These are phyloP conservation scores for Melanchra persicariae DNA, from an alignment of 2,888 invertebrate genomes.

Conservation along the genomic window DNA sequence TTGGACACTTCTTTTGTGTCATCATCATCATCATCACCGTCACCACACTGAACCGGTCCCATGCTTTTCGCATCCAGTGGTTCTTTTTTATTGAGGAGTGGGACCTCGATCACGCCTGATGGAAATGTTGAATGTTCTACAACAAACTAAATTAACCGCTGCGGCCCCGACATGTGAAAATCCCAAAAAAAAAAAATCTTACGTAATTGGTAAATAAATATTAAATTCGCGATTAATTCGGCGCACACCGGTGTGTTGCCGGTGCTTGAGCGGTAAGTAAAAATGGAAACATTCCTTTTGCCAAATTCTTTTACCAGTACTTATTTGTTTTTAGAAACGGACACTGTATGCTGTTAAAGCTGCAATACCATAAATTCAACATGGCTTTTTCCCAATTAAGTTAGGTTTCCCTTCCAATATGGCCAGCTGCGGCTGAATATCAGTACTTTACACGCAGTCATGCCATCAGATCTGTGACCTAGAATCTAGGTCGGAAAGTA, in stretches of 20 bases:
- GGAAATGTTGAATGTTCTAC: too few species aligned
- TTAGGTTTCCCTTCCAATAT: background rate
- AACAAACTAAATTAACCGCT: too few species aligned
- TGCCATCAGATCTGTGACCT: background rate
- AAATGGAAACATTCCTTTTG: background rate
- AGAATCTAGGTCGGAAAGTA: too few species aligned
- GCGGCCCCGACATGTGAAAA: too few species aligned
- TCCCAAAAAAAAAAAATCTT: too few species aligned
- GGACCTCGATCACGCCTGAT: too few species aligned
- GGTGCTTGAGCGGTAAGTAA: too few species aligned
- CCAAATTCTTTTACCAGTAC: background rate
- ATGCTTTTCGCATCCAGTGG: background rate
- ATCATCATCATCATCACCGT: background rate
- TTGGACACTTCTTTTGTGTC: background rate
- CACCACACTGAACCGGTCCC: background rate
- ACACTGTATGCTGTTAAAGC: background rate
- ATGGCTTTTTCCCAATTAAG: slow-evolving; percentile 18
- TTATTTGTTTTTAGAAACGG: background rate
- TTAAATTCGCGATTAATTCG: too few species aligned
- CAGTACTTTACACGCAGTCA: slow-evolving; percentile 24
- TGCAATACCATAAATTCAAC: slow-evolving; percentile 9
- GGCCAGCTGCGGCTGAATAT: slow-evolving; percentile 31
- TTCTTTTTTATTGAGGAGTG: too few species aligned
- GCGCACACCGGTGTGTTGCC: too few species aligned
- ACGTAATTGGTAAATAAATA: too few species aligned